These are phyloP conservation scores for Lucilia cuprina DNA, from an alignment of 1,140 invertebrate genomes.

Conservation along the genomic window DNA sequence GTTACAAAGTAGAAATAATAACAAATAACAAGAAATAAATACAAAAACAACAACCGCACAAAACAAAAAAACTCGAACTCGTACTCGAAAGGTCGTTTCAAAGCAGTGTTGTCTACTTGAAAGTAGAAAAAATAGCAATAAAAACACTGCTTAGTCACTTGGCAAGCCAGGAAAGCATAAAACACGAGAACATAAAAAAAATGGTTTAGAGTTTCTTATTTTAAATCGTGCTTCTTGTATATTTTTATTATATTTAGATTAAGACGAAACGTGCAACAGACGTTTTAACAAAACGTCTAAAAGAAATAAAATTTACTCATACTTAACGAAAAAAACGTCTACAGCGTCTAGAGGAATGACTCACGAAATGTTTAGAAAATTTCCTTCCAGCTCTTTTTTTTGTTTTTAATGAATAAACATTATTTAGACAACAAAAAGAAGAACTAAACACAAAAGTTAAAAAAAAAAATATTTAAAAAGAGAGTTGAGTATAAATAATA, in stretches of 20 bases:
- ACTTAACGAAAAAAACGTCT: neutral
- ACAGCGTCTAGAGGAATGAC: neutral
- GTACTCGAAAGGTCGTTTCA: conserved; percentile 10
- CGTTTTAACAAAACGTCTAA: neutral
- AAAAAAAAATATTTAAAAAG: too few species aligned
- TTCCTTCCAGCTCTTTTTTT: neutral
- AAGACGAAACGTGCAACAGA: neutral
- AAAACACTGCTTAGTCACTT: too few species aligned
- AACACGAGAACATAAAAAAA: too few species aligned
- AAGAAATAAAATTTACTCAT: neutral
- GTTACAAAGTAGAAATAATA: neutral
- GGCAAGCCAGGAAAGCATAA: too few species aligned
- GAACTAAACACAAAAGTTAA: too few species aligned
- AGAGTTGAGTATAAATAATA: neutral
- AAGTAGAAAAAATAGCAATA: too few species aligned
- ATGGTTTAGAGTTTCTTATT: neutral
- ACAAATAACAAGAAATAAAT: neutral
- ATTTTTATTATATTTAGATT: neutral
- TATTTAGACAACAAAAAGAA: too few species aligned
- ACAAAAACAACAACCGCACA: neutral
- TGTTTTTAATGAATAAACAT: neutral
- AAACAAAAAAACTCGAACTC: neutral
- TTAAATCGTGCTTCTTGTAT: neutral
- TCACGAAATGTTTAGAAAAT: neutral
- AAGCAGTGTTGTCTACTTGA: neutral